A percentile compares a stretch with the other conserved stretches of the same genome.
Evolutionary conservation across 1,140 invertebrate genomes (phyloP).

Genomic region (Argopecten irradians): DNA sequence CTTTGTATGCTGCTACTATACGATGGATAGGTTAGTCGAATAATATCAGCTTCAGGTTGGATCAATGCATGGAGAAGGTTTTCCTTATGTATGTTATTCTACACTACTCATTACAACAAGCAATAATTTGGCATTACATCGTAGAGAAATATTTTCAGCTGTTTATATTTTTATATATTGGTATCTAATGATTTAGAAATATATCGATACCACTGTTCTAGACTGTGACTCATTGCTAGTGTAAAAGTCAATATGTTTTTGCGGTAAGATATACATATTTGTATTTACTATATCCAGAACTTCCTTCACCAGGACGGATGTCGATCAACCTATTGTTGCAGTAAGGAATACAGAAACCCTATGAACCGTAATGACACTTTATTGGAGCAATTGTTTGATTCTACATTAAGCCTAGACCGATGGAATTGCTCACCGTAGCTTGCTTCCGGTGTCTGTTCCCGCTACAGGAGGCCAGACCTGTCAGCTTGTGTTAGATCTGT

Average conservation of each 20-base stretch:
- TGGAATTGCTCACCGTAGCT: not conserved
- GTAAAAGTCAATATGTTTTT: no score
- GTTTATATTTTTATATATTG: no score
- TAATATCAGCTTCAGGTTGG: no score
- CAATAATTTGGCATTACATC: no score
- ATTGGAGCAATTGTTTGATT: conserved; percentile 1
- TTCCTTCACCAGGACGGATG: not conserved
- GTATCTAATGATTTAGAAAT: no score
- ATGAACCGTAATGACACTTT: not conserved
- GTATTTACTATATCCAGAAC: not conserved
- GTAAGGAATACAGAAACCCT: not conserved
- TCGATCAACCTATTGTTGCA: not conserved
- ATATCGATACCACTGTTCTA: no score
- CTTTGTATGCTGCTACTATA: not conserved
- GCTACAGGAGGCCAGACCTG: not conserved
- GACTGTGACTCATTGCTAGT: no score
- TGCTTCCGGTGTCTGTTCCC: not conserved
- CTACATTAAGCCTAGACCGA: conserved; percentile 6
- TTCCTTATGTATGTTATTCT: no score
- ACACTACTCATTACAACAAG: no score
- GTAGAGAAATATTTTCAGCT: no score
- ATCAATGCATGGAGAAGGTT: no score
- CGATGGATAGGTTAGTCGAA: not conserved
- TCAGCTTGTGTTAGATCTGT: not conserved
- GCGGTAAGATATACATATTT: no score